A percentile compares a stretch with the other conserved stretches of the same genome.
These are phyloP conservation scores for Euborellia annulipes DNA, from an alignment of 1,140 invertebrate genomes.

Conservation along the genomic window DNA sequence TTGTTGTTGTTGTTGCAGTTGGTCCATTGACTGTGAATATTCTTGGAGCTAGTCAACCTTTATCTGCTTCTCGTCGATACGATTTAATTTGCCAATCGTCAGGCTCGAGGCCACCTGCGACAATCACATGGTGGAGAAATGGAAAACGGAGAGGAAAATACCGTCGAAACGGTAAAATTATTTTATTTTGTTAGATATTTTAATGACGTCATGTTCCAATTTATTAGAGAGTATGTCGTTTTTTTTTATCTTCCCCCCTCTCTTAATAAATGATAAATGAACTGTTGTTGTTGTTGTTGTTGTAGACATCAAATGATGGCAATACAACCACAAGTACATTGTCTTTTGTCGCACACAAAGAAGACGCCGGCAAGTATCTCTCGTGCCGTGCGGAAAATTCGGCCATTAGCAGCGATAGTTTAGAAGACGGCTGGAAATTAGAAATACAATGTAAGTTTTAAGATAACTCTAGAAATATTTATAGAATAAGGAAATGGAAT, in stretches of 20 bases:
- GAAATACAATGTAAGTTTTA: constrained; percentile 71
- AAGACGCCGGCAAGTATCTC: constrained; percentile 65
- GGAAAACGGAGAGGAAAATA: constrained; percentile 53
- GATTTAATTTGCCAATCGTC: constrained; percentile 70
- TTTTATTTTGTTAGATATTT: too few relatives aligned
- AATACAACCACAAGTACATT: constrained; percentile 75
- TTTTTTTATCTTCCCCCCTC: too few relatives aligned
- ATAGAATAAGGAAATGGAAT: too few relatives aligned
- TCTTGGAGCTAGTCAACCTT: constrained; percentile 58
- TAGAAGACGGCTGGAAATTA: constrained; percentile 71
- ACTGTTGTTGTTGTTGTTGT: constrained; percentile 16
- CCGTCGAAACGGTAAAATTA: constrained; percentile 64
- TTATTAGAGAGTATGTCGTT: too few relatives aligned
- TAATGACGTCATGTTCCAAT: too few relatives aligned
- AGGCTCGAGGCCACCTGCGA: constrained; percentile 70
- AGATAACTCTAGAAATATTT: too few relatives aligned
- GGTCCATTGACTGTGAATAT: constrained; percentile 67
- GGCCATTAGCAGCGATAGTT: constrained; percentile 39
- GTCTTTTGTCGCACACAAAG: constrained; percentile 55
- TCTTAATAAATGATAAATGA: too few relatives aligned
- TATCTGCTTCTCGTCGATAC: constrained; percentile 66
- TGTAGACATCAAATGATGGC: constrained; percentile 67
- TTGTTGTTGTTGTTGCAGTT: constrained; percentile 46
- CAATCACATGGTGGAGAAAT: constrained; percentile 76
- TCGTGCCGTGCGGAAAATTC: constrained; percentile 72